These are phyloP conservation scores for Spongilla lacustris DNA, from an alignment of 37 sponge, comb jelly and placozoan species.

Conservation along the genomic window DNA sequence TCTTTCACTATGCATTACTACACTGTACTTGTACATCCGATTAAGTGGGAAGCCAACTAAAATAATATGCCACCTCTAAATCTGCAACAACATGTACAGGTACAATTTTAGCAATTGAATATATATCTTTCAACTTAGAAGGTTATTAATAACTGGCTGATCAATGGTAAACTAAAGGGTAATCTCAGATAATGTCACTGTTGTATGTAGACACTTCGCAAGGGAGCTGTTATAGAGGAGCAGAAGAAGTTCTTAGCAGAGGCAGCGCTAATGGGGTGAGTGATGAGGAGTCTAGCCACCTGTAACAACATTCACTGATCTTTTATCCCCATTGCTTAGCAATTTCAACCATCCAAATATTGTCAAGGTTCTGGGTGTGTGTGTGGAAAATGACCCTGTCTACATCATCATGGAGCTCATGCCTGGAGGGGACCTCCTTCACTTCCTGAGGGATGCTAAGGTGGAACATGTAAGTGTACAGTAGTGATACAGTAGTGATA, in stretches of 20 bases:
- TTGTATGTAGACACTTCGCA: slow-evolving; percentile 65
- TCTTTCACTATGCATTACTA: no score
- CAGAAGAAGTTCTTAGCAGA: slow-evolving; percentile 77
- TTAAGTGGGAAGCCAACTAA: no score
- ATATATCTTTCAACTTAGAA: no score
- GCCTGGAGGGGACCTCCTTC: slow-evolving; percentile 81
- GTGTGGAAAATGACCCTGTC: slow-evolving; percentile 79
- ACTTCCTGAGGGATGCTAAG: slow-evolving; percentile 77
- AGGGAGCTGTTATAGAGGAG: slow-evolving; percentile 64
- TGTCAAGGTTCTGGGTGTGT: slow-evolving; percentile 75
- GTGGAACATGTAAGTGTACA: slow-evolving; percentile 62
- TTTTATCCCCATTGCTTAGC: slow-evolving; percentile 15
- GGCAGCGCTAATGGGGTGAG: slow-evolving; percentile 77
- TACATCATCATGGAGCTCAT: slow-evolving; percentile 91
- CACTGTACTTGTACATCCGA: no score
- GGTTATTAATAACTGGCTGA: no score
- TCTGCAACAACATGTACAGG: no score
- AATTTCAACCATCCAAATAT: slow-evolving; percentile 84
- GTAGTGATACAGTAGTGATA: no score
- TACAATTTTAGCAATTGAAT: no score
- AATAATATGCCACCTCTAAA: no score
- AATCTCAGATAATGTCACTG: no score
- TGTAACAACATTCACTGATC: no score
- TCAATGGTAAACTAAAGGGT: no score
- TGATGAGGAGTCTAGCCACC: background rate